Evolutionary conservation across 2,797 vertebrate genomes (phyloP), one percentile per base, ranked within the genome.

Genomic region (Clarias laeviceps): DNA sequence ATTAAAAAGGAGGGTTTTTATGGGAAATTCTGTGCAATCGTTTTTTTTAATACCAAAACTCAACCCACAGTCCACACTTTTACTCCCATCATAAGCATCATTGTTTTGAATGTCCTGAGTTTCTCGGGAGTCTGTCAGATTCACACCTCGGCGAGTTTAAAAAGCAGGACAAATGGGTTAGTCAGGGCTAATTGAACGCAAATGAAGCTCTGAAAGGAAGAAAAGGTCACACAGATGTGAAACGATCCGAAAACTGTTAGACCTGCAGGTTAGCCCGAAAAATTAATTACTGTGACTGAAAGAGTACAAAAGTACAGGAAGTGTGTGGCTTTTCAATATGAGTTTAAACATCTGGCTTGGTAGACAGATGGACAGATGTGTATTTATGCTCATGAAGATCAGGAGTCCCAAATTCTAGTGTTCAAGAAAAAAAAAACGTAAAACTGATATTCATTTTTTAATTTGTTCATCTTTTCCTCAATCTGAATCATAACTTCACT

Each of bases 201-300:
- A 82, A 29, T 73, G 12, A 73, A 79, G 72, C 62, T 56, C 20
- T 3, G 56, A 56, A 73, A 34, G 59, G 29, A 73, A 74, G 61
- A 57, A 66, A 85, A 85, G 79, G 70, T 76, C 79, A 85, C 45
- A 45, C 7, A 27, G 59, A 45, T 62, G 66, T 27, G 76, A 84
- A 84, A 80, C 37, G 57, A 65, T 74, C 45, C 15, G 29, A 14
- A 85, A 85, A 73, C 40, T 20, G 56, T 37, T 81, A 54, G 7
- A 40, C 27, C 7, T 56, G 20, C 78, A 72, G 22, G 32, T 80
- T 64, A n/a, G 56, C 34, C 29, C 6, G n/a, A 66, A 45, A 82
- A 82, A 82, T 3, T 18, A n/a, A 54, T 34, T 54, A 24, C 3
- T 68, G 29, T 32, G 40, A 50, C 5, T 20, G 27, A 74, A 65